These are phyloP conservation scores for Cyaniris semiargus DNA, from an alignment of 2,888 invertebrate genomes.

Conservation along the genomic window DNA sequence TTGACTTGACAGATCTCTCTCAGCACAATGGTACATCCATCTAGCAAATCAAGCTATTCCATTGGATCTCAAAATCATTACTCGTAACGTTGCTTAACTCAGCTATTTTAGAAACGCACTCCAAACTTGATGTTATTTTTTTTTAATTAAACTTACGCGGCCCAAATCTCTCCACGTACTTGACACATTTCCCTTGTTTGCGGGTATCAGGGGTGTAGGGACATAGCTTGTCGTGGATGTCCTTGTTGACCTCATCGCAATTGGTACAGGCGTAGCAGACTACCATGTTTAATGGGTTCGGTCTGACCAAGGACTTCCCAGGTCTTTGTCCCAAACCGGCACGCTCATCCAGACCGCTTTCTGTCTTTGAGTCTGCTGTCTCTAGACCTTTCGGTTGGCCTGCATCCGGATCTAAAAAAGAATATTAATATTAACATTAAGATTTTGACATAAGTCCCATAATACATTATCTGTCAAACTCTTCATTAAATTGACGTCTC, in stretches of 20 bases:
- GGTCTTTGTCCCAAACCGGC: not conserved
- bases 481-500: too few relatives aligned
- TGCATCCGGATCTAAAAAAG: not conserved
- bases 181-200: conserved; percentile 56
- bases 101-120: not conserved
- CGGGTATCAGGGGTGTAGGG: conserved; percentile 48
- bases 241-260: conserved; percentile 49
- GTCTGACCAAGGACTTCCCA: conserved; percentile 28
- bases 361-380: not conserved
- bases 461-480: too few relatives aligned
- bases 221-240: conserved; percentile 53
- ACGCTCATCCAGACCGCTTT: not conserved
- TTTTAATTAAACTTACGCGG: conserved; percentile 52
- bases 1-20: too few relatives aligned
- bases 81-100: not conserved
- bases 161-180: conserved; percentile 57
- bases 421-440: too few relatives aligned
- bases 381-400: conserved; percentile 1
- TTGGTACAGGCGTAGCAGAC: conserved; percentile 60
- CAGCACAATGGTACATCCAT: too few relatives aligned
- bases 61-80: not conserved
- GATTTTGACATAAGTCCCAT: too few relatives aligned
- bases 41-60: too few relatives aligned
- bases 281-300: conserved; percentile 35
- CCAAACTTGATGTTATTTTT: not conserved